Conservation (phyloP, 64 coral and sea anemone genomes). For the Porites australiensis region DNA sequence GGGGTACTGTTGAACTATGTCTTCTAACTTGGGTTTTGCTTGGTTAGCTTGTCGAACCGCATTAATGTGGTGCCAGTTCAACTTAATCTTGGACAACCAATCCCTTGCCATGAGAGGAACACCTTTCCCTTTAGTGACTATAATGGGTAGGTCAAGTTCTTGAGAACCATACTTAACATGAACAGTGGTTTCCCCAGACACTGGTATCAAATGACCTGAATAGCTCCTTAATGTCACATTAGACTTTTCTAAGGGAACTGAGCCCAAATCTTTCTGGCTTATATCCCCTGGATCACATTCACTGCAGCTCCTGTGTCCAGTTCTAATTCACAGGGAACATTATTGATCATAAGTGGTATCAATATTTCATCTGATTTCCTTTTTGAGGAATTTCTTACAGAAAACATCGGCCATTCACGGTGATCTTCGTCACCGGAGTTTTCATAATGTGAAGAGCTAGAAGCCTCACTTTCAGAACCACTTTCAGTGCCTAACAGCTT, state of each 20-base stretch:
- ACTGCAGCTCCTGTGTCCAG: conserved; percentile 17
- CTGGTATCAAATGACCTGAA: conserved; percentile 29
- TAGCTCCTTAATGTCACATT: conserved; percentile 27
- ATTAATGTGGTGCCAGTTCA: conserved; percentile 16
- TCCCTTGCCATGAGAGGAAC: conserved; percentile 9
- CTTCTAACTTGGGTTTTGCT: background rate
- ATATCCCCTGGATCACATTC: conserved; percentile 20
- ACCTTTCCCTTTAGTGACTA: conserved; percentile 23
- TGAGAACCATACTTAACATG: background rate
- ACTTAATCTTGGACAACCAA: conserved; percentile 22
- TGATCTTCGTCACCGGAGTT: background rate
- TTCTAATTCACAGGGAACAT: conserved; percentile 33
- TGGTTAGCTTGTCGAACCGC: background rate
- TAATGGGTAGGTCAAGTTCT: conserved; percentile 15
- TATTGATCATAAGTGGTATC: background rate
- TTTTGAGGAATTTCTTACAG: background rate
- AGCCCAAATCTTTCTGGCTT: background rate
- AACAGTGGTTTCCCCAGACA: background rate
- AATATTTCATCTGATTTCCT: background rate
- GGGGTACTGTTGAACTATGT: conserved; percentile 21
- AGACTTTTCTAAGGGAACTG: conserved; percentile 19
- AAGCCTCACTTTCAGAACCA: background rate
- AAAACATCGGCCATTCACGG: conserved; percentile 4
- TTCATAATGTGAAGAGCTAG: background rate
- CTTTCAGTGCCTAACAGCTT: background rate